A percentile compares a stretch with the other conserved stretches of the same genome.
phyloP scores from a whole-genome alignment of 2,888 invertebrate species.

The Lasioglossum vierecki region DNA sequence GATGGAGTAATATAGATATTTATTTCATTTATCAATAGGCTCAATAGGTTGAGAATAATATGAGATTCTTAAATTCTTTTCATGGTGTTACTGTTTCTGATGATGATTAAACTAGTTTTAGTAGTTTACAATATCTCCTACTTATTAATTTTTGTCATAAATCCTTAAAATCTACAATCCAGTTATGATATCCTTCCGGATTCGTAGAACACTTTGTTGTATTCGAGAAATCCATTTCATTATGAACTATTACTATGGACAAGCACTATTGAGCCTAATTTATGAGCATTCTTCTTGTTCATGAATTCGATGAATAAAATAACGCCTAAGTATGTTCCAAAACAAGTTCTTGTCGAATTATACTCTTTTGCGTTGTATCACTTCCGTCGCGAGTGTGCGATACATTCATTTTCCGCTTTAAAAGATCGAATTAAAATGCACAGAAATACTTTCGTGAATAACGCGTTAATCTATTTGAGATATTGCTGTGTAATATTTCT shows the following conservation, averaged over 20 bases:
- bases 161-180: background rate
- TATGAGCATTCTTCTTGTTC: background rate
- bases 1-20: too few relatives aligned
- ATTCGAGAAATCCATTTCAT: too few relatives aligned
- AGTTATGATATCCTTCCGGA: background rate
- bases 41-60: too few relatives aligned
- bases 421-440: background rate
- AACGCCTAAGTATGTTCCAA: background rate
- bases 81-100: too few relatives aligned
- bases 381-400: background rate
- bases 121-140: too few relatives aligned
- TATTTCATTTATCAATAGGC: too few relatives aligned
- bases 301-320: background rate
- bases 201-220: too few relatives aligned
- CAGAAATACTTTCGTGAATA: background rate
- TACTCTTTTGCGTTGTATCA: background rate
- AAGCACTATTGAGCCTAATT: too few relatives aligned
- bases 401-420: background rate
- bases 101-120: too few relatives aligned
- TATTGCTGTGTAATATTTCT: background rate
- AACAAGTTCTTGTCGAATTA: background rate
- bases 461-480: background rate
- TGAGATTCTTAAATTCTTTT: too few relatives aligned
- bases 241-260: too few relatives aligned
- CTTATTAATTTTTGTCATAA: background rate